Evolutionary conservation across 2,113 vertebrate genomes (phyloP), one percentile per base, ranked within the genome.

Genomic region (Lepidothrix coronata): DNA sequence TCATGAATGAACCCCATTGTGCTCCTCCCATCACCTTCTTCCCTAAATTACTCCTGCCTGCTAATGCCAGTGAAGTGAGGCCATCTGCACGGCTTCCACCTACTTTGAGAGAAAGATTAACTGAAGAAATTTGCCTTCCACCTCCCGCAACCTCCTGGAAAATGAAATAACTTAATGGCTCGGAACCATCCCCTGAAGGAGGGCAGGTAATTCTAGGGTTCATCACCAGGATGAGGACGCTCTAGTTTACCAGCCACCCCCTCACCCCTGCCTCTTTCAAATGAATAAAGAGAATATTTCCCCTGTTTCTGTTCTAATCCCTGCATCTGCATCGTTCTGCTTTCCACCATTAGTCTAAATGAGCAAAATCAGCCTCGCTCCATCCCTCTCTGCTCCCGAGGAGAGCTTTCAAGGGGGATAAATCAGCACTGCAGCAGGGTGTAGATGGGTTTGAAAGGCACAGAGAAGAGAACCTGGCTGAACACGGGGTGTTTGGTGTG

Each of bases 1-100:
- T 66, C 18, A 4, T 97, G 91, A 97, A 98, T 91, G 92, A 90
- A 35, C 41, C 33, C 67, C 43, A 65, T 72, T 97, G 96, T 97
- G 80, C 54, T 66, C 33, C 61, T 62, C 49, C 81, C 71, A 37
- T 65, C 4, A 7, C 65, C 65, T 65, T 68, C 91, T 91, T 88
- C 91, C 68, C 86, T 49, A 94, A 44, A 97, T 92, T 86, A 85
- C 76, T 48, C 37, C 51, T 86, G 67, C 87, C 39, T 79, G 71
- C 48, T 86, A 27, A 31, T 4, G 68, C 48, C 24, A 87, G 80
- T 74, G 83, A 61, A 63, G 85, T 0, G 6, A 87, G 70, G 75
- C 59, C 75, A 48, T 90, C 93, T 54, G 70, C 80, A 66, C 2
- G 6, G 85, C 76, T 70, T 93, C 55, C 73, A 93, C 25, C 72